phyloP scores from a whole-genome alignment of 1,140 invertebrate species.

The Chironomus tepperi region DNA sequence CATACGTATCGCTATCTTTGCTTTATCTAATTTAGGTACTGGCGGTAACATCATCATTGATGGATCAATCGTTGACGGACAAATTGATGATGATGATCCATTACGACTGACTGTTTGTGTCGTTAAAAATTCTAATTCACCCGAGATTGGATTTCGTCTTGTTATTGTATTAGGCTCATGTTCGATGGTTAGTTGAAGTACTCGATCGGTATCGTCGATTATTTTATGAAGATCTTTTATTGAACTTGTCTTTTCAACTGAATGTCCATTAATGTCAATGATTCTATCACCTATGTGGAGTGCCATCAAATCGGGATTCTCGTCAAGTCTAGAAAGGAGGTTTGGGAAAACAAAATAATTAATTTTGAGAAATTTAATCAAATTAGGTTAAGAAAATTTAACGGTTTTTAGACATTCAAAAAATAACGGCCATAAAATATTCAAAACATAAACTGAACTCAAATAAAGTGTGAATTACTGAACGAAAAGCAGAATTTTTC shows the following conservation, averaged over 20 bases:
- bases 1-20: not conserved
- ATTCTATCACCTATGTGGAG: conserved; percentile 85
- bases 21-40: conserved; percentile 3
- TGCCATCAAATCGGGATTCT: conserved; percentile 69
- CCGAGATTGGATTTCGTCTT: conserved; percentile 30
- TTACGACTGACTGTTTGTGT: conserved; percentile 5
- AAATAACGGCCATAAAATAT: too few species aligned
- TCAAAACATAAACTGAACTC: too few species aligned
- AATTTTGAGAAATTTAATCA: not conserved
- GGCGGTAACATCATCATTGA: not conserved
- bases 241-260: conserved; percentile 63
- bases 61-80: not conserved
- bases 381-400: not conserved
- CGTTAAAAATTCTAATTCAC: conserved; percentile 16
- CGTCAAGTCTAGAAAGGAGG: conserved; percentile 60
- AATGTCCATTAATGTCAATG: conserved; percentile 83
- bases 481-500: too few species aligned
- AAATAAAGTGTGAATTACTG: too few species aligned
- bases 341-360: too few species aligned
- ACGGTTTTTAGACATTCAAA: too few species aligned
- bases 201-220: conserved; percentile 60
- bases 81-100: not conserved
- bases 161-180: conserved; percentile 72
- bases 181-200: conserved; percentile 71
- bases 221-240: conserved; percentile 69